Conservation (phyloP, 2,888 invertebrate genomes). For the Danaus chrysippus region DNA sequence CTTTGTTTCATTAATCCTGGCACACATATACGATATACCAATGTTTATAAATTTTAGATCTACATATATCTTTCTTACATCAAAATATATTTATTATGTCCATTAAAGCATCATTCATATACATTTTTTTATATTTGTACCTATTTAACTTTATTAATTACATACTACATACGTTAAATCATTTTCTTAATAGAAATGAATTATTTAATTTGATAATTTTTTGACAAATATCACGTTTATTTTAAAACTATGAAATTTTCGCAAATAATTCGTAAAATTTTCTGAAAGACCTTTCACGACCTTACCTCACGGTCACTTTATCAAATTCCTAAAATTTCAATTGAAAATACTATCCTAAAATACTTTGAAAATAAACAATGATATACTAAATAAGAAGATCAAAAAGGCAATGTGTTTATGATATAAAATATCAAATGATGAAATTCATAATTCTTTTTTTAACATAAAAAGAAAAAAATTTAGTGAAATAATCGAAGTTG, state of each 20-base stretch:
- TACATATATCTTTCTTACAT: not conserved
- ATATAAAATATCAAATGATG: not conserved
- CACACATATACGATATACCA: not conserved
- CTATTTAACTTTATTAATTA: too few relatives aligned
- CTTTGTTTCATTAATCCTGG: slow-evolving; percentile 7
- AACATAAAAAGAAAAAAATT: not conserved
- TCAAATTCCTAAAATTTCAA: not conserved
- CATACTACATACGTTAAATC: too few relatives aligned
- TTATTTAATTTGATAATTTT: slow-evolving; percentile 8
- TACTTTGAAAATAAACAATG: not conserved
- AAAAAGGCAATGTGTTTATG: not conserved
- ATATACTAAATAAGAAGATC: not conserved
- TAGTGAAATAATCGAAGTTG: not conserved
- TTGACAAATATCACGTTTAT: slow-evolving; percentile 5
- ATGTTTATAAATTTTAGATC: not conserved
- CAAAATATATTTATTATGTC: too few relatives aligned
- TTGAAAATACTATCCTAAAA: too few relatives aligned
- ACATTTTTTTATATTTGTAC: too few relatives aligned
- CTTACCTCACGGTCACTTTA: not conserved
- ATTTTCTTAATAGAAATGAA: not conserved
- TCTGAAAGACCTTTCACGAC: not conserved
- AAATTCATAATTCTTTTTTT: not conserved
- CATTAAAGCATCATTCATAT: too few relatives aligned
- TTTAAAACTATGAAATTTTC: slow-evolving; percentile 9
- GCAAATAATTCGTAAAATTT: slow-evolving; percentile 10